These are phyloP conservation scores for Acanthochromis polyacanthus DNA, from an alignment of 2,113 vertebrate species.

Conservation along the genomic window DNA sequence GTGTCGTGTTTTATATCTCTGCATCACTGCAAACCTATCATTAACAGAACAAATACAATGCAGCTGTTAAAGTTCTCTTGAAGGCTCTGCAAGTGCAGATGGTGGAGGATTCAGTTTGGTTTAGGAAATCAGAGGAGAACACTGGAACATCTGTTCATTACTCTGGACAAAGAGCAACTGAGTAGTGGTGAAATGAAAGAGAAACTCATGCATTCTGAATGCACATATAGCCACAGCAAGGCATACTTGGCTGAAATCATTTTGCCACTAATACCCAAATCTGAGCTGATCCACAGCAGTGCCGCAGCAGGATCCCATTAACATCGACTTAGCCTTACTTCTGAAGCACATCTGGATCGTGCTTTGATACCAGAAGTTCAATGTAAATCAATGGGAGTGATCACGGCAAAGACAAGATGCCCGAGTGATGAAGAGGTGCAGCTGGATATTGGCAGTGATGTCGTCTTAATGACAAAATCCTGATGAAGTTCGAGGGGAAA, in stretches of 20 bases:
- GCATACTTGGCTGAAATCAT: slow-evolving; percentile 77
- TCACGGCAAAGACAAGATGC: slow-evolving; percentile 42
- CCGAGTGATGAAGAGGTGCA: slow-evolving; percentile 39
- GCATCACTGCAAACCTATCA: slow-evolving; percentile 72
- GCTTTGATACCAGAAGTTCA: slow-evolving; percentile 64
- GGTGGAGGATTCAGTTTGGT: slow-evolving; percentile 78
- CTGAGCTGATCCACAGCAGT: slow-evolving; percentile 62
- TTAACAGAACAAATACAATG: slow-evolving; percentile 79
- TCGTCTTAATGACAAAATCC: slow-evolving; percentile 51
- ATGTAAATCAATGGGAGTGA: slow-evolving; percentile 71
- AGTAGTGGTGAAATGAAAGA: slow-evolving; percentile 75
- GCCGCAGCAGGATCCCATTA: slow-evolving; percentile 76
- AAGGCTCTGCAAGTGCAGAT: slow-evolving; percentile 74
- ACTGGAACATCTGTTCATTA: slow-evolving; percentile 84
- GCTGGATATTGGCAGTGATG: slow-evolving; percentile 39
- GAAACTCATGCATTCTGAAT: slow-evolving; percentile 78
- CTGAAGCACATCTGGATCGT: slow-evolving; percentile 69
- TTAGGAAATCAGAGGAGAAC: slow-evolving; percentile 80
- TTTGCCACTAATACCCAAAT: slow-evolving; percentile 81
- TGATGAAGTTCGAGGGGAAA: slow-evolving; percentile 13
- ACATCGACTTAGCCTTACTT: slow-evolving; percentile 50
- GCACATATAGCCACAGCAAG: slow-evolving; percentile 74
- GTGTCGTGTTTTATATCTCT: slow-evolving; percentile 72
- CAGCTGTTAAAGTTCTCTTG: slow-evolving; percentile 78
- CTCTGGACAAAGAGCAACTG: slow-evolving; percentile 75